Evolutionary conservation across 2,888 invertebrate species (phyloP), one percentile per base, ranked within the genome.

Genomic region (Morpho deidamia): DNA sequence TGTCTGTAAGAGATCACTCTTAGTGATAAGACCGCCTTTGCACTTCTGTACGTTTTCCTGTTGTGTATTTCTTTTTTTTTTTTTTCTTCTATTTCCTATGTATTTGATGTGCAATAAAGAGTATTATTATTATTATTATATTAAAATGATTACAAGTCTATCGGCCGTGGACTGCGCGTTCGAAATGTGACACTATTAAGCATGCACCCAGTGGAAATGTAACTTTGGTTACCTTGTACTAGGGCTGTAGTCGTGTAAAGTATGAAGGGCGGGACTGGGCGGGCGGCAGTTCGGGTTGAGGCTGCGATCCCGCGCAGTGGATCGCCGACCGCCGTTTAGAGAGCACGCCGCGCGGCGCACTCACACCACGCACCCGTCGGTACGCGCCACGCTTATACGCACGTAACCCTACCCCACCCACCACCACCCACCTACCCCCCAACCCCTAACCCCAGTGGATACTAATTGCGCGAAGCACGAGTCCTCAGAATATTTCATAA

Each of bases 331-430:
- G 87, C 76, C 83, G 86, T 69, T 63, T 71, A 64, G 86, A 85
- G 87, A 86, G 87, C 85, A 86, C 88, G 85, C 74, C 80, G 81
- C 75, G 78, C 72, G 76, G 64, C 80, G 78, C 83, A 78, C 78
- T 66, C 78, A 73, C 76, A 72, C 70, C 70, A 72, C 77, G 74
- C 77, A 78, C 82, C 83, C 84, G 82, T 81, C 85, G 86, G 87
- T 87, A 87, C 86, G 85, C 84, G 83, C 74, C 72, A 80, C 76
- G 56, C 67, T 74, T 77, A 79, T 74, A 78, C 76, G 76, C 83
- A 82, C 77, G 78, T 78, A 71, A 57, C 56, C 68, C 70, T 70
- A 68, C 63, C 55, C 62, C 63, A 37, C 37, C 11, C 32, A 1
- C 11, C n/a, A 7, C 48, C 32, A 11, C 40, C 40, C 40, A 33